These are phyloP conservation scores for Otolemur crassicaudatus DNA, from an alignment of 2,797 vertebrate genomes.

Conservation along the genomic window DNA sequence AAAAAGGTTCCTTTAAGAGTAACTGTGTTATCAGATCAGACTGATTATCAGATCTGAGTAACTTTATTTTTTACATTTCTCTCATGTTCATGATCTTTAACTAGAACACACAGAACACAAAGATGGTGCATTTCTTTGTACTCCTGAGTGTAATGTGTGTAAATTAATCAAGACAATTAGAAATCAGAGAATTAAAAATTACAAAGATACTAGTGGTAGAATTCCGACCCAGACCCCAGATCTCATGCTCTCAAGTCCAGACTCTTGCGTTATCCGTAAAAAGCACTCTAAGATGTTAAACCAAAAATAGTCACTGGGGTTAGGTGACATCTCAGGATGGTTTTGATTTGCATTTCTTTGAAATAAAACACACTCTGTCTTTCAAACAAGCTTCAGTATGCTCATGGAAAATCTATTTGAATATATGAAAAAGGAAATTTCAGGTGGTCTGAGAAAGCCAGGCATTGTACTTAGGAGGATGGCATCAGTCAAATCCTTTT, in stretches of 20 bases:
- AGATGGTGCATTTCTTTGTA: background rate
- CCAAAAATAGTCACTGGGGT: background rate
- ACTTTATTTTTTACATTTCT: conserved; percentile 42
- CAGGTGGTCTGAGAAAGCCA: background rate
- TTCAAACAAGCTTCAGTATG: background rate
- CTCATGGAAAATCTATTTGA: background rate
- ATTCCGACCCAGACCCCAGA: background rate
- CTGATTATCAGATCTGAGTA: background rate
- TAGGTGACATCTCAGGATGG: too few relatives aligned
- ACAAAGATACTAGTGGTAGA: background rate
- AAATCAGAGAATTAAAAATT: conserved; percentile 13
- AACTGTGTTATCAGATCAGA: background rate
- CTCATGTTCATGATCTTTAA: background rate
- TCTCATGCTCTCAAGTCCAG: background rate
- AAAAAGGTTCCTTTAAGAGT: background rate
- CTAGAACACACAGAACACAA: background rate
- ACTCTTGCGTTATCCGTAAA: background rate
- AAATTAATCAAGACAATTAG: background rate
- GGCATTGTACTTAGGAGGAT: background rate
- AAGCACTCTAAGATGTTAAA: background rate
- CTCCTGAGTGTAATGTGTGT: background rate
- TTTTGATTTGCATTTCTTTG: too few relatives aligned
- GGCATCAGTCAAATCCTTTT: background rate
- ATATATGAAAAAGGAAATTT: background rate
- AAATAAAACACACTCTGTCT: background rate